Evolutionary conservation across 2,797 vertebrate species (phyloP).

Genomic region (Catamblyrhynchus diadema): DNA sequence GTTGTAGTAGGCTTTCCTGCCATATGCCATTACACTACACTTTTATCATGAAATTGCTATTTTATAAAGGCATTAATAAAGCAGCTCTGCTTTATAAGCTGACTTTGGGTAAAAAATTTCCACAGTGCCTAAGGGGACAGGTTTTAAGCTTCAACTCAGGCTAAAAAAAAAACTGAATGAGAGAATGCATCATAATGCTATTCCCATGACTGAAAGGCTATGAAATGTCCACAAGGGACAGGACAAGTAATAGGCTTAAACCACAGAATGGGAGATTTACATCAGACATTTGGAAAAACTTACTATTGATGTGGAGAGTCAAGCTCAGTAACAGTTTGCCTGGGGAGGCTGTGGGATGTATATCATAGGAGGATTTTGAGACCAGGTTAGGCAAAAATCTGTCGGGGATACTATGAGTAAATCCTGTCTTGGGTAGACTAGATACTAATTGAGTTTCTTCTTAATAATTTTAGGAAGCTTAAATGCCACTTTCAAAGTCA

Average conservation of each 20-base stretch:
- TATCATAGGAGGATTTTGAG: constrained; percentile 25
- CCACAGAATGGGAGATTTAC: not conserved
- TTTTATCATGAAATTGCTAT: constrained; percentile 6
- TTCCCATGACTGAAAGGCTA: constrained; percentile 27
- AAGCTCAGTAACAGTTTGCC: not conserved
- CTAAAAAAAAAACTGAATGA: not conserved
- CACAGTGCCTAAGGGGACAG: constrained; percentile 6
- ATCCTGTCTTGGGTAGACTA: not conserved
- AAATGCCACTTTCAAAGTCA: constrained; percentile 23
- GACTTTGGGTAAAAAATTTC: constrained; percentile 27
- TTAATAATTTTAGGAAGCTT: constrained; percentile 5
- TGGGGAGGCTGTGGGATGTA: not conserved
- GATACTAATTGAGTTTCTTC: not conserved
- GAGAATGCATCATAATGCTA: not conserved
- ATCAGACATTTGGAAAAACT: constrained; percentile 34
- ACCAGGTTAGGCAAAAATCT: constrained; percentile 7
- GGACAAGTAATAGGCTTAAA: constrained; percentile 47
- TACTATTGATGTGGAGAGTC: not conserved
- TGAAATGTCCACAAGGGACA: constrained; percentile 48
- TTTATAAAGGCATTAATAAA: constrained; percentile 30
- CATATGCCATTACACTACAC: not conserved
- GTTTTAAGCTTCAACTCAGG: constrained; percentile 3
- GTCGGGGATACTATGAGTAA: not conserved
- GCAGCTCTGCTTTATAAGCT: not conserved
- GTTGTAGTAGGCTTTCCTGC: not conserved